Evolutionary conservation across 2,797 vertebrate species (phyloP), one percentile per base, ranked within the genome.

Genomic region (Coluber constrictor): DNA sequence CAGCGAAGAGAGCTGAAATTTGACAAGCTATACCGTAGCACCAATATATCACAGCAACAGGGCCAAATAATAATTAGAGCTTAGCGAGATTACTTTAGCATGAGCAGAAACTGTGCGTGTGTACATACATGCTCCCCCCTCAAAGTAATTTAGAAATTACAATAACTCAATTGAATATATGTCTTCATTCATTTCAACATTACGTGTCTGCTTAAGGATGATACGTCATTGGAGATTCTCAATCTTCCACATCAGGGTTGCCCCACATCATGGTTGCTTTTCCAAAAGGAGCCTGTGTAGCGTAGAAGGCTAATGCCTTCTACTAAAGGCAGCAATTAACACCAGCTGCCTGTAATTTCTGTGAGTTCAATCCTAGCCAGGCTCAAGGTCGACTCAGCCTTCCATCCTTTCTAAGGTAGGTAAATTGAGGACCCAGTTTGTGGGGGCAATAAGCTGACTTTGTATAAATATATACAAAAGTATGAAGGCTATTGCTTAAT

Each of bases 1-100:
- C 89, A 96, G 94, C 0, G 37, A 90, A n/a, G 51, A 94, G 59
- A 95, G 90, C 55, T 93, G 87, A 91, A 16, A 8, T 47, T 91
- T 94, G 57, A n/a, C 95, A 55, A 92, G 87, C 94, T 61, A 70
- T 90, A 93, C 96, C 95, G 94, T 79, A 92, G 74, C 23, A 5
- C 9, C 56, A 29, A 1, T 89, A 87, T 93, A 89, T 79, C 11
- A 94, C 15, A 9, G 93, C 90, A 90, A 59, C 57, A 47, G 66
- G 83, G 29, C 43, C 70, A 15, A 23, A 61, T 60, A 23, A 5
- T 0, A 93, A 37, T 23, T 8, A 93, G 47, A 59, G 94, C 88
- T 51, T 92, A 90, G 93, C 23, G 93, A 93, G 93, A 92, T 74
- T 59, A 93, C 2, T 56, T 27, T 92, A 10, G 27, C 87, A 43